Base-by-base conservation (phyloP, 1,140 invertebrate genomes). In the Sitodiplosis mosellana region DNA sequence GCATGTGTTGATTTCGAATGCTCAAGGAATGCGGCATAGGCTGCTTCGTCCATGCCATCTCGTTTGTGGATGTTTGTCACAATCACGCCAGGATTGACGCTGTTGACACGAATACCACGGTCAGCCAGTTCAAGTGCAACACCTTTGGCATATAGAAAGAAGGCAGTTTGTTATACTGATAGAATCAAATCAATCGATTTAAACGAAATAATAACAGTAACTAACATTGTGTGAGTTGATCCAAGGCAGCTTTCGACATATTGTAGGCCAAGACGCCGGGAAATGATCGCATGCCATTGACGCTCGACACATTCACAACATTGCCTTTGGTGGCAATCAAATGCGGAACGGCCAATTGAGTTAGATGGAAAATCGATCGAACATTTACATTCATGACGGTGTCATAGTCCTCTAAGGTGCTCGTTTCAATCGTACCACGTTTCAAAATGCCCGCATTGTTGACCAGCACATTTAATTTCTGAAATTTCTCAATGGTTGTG, bases 401-500 rank as follows among this genome's bases (percentile, higher is more conserved):
- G 54, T 95, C 89, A 63, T 80, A 93, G 54, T 89, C 83, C 38
- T 80, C 78, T 52, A 93, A 59, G 33, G 71, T 76, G 0, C 86
- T 88, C 50, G 73, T 83, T 67, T 93, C 87, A 54, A 93, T 89
- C 8, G 69, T 72, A 40, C 89, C 91, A 43, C 60, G 68, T 59
- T 83, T 83, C 17, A 94, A 60, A 48, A 87, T 79, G 4, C 90
- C 90, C 33, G 89, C 90, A 72, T 83, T 87, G 63, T 94, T 95
- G 0, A 94, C 70, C 33, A 89, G 63, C 22, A 87, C 74, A 66
- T 88, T 82, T 5, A 88, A 60, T 57, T 75, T 73, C 2, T 81
- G 78, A 60, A 74, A 84, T 51, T 78, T 72, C 47, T 76, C 64
- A 11, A 87, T 65, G 0, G 82, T 83, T 2, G 69, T 71, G 2